Evolutionary conservation across 1,140 invertebrate species (phyloP).

Genomic region (Cherax quadricarinatus): DNA sequence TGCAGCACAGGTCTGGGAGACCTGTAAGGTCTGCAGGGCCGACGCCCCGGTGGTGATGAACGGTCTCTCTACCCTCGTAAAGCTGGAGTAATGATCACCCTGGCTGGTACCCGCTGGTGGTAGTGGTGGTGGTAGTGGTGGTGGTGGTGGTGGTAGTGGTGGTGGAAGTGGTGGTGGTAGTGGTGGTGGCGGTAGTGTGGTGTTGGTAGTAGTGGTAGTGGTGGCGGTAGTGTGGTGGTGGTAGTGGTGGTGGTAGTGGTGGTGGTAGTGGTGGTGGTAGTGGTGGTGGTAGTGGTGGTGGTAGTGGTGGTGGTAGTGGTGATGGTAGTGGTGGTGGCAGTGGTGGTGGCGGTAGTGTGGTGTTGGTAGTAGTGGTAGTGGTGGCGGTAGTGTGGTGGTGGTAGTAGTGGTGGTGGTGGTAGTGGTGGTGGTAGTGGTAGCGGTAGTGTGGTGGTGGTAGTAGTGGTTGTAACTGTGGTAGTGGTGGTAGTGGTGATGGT

Average conservation of each 20-base stretch:
- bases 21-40: too few relatives aligned
- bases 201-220: conserved; percentile 12
- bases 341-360: background rate
- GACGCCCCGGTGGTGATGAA: background rate
- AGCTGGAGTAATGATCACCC: background rate
- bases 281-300: background rate
- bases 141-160: background rate
- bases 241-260: conserved; percentile 5
- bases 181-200: conserved; percentile 15
- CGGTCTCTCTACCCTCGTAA: background rate
- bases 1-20: too few relatives aligned
- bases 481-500: too few relatives aligned
- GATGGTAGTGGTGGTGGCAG: conserved; percentile 9
- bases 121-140: conserved; percentile 9
- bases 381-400: background rate
- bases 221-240: too few relatives aligned
- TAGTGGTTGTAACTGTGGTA: too few relatives aligned
- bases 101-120: background rate
- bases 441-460: too few relatives aligned
- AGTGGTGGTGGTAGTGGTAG: background rate
- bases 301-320: conserved; percentile 2
- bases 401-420: conserved; percentile 8
- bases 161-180: background rate
- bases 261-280: background rate
- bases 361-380: background rate